These are phyloP conservation scores for Esox niger DNA, from an alignment of 2,113 vertebrate species.

Conservation along the genomic window DNA sequence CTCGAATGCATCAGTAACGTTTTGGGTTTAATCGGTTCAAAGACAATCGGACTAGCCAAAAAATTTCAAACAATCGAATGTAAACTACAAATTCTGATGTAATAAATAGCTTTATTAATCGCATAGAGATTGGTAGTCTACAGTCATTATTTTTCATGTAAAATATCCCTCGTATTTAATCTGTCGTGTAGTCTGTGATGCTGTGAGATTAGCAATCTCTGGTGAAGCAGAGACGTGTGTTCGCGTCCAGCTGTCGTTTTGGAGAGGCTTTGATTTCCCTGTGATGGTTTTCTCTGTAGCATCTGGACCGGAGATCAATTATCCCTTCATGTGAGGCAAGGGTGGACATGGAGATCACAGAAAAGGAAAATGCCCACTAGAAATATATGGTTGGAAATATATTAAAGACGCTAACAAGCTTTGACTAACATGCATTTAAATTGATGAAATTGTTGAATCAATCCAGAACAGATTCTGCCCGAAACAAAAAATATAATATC, in stretches of 20 bases:
- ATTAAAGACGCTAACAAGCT: conserved; percentile 12
- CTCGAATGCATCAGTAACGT: too few relatives aligned
- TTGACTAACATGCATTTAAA: conserved; percentile 11
- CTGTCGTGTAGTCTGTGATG: conserved; percentile 31
- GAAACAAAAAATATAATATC: neutral
- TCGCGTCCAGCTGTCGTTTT: conserved; percentile 63
- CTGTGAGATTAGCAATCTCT: conserved; percentile 47
- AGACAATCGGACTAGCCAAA: too few relatives aligned
- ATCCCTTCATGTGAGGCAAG: conserved; percentile 43
- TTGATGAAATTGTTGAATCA: neutral
- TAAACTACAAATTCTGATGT: too few relatives aligned
- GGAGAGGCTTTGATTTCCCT: conserved; percentile 60
- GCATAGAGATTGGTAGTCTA: too few relatives aligned
- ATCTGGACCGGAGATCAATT: conserved; percentile 70
- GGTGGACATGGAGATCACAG: conserved; percentile 39
- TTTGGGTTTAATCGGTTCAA: too few relatives aligned
- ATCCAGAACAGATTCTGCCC: neutral
- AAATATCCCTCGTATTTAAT: conserved; percentile 34
- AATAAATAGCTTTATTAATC: neutral
- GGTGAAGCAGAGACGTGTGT: conserved; percentile 14
- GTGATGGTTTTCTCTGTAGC: conserved; percentile 57
- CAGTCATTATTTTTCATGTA: neutral
- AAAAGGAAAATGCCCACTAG: neutral
- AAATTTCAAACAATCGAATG: too few relatives aligned
- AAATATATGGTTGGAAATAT: conserved; percentile 3